Conservation (phyloP, 2,888 invertebrate genomes). For the Drosophila fungiperda region DNA sequence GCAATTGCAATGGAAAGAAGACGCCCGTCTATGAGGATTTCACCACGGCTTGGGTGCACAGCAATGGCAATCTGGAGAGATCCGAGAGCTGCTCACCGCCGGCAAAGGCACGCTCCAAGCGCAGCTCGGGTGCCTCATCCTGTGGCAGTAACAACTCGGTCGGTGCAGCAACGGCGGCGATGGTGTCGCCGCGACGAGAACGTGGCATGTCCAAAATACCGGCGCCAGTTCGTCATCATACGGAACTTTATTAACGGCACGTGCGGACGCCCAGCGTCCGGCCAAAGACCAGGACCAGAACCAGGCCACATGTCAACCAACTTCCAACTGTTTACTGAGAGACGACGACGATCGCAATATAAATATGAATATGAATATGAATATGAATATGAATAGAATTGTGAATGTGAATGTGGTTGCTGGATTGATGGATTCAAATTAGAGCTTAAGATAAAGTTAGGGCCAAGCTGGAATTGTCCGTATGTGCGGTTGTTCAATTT, state of each 20-base stretch:
- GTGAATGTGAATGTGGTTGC: slow-evolving; percentile 10
- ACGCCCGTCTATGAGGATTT: slow-evolving; percentile 88
- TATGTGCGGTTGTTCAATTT: slow-evolving; percentile 28
- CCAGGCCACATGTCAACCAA: slow-evolving; percentile 36
- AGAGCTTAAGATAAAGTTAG: slow-evolving; percentile 52
- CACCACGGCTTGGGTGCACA: slow-evolving; percentile 90
- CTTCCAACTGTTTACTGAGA: slow-evolving; percentile 61
- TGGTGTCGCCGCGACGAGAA: slow-evolving; percentile 83
- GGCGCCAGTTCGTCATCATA: slow-evolving; percentile 84
- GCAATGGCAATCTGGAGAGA: slow-evolving; percentile 88
- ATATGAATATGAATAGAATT: slow-evolving; percentile 2
- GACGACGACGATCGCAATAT: slow-evolving; percentile 4
- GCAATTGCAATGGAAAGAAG: slow-evolving; percentile 56
- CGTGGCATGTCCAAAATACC: slow-evolving; percentile 84
- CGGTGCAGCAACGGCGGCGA: slow-evolving; percentile 20
- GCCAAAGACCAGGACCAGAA: slow-evolving; percentile 31
- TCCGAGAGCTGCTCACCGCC: slow-evolving; percentile 86
- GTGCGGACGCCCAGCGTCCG: slow-evolving; percentile 66
- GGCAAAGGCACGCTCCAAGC: slow-evolving; percentile 82
- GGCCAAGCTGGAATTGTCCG: slow-evolving; percentile 66
- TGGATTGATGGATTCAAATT: slow-evolving; percentile 7
- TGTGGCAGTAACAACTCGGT: slow-evolving; percentile 82
- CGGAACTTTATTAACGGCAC: slow-evolving; percentile 84
- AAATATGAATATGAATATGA: background rate
- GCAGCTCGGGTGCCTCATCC: slow-evolving; percentile 84